These are phyloP conservation scores for Lagorchestes hirsutus DNA, from an alignment of 2,797 vertebrate genomes.

Conservation along the genomic window DNA sequence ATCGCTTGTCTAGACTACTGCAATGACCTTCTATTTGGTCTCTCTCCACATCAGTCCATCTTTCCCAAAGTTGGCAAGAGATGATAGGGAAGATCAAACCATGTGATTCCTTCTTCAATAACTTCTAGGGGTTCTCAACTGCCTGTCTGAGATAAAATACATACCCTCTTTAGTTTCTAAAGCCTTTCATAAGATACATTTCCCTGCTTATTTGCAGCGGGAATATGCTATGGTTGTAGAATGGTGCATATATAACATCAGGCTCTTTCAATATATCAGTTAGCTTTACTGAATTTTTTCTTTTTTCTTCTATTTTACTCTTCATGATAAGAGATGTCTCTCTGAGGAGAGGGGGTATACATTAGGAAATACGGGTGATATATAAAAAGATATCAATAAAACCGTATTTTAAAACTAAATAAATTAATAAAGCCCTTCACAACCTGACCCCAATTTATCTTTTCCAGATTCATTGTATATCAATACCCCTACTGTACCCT, in stretches of 20 bases:
- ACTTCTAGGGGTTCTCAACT: neutral
- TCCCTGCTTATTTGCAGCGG: neutral
- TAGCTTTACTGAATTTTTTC: neutral
- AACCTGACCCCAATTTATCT: too few relatives aligned
- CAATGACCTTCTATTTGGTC: neutral
- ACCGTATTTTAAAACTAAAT: neutral
- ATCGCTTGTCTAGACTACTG: neutral
- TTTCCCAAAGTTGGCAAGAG: neutral
- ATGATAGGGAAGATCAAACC: neutral
- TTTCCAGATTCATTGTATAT: neutral
- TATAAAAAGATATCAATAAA: neutral
- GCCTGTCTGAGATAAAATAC: neutral
- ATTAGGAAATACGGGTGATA: neutral
- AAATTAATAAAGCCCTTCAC: too few relatives aligned
- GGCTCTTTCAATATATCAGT: neutral
- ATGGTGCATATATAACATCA: neutral
- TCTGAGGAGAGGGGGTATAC: neutral
- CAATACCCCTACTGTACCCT: neutral
- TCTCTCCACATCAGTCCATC: neutral
- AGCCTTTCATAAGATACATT: neutral
- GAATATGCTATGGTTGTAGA: neutral
- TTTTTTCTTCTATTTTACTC: neutral
- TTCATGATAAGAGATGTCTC: neutral
- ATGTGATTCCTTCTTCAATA: neutral
- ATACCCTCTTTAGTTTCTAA: neutral